A percentile compares a stretch with the other conserved stretches of the same genome.
Evolutionary conservation across 1,140 invertebrate species (phyloP).

Genomic region (Brachionus rotundiformis): DNA sequence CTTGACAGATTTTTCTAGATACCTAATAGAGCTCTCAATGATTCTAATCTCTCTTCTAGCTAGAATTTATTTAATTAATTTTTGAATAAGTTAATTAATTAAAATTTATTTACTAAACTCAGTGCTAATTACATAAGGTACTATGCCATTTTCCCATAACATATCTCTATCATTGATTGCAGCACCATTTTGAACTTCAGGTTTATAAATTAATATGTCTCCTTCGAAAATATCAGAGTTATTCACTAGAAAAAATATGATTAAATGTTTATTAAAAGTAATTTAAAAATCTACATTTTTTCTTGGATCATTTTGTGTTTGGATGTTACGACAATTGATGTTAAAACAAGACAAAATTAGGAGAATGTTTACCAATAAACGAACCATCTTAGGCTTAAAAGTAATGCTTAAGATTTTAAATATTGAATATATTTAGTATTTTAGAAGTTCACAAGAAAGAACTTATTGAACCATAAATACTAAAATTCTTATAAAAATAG

Average conservation of each 20-base stretch:
- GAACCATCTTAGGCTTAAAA: no score
- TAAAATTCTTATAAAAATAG: no score
- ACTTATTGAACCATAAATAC: no score
- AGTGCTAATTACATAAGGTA: not conserved
- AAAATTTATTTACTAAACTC: not conserved
- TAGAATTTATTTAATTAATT: no score
- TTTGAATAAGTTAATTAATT: no score
- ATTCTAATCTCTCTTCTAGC: not conserved
- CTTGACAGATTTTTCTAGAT: not conserved
- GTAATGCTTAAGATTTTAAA: no score
- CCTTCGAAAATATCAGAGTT: not conserved
- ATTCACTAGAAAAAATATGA: not conserved
- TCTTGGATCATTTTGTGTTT: not conserved
- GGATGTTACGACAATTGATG: no score
- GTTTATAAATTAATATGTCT: not conserved
- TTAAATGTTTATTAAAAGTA: not conserved
- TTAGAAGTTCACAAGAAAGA: no score
- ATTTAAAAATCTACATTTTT: not conserved
- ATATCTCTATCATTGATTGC: not conserved
- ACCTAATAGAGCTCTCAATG: not conserved
- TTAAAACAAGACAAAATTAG: no score
- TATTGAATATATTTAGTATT: no score
- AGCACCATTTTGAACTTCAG: not conserved
- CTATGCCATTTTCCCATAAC: not conserved
- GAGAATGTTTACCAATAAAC: no score